Evolutionary conservation across 1,140 invertebrate genomes (phyloP).

Genomic region (Myzus persicae): DNA sequence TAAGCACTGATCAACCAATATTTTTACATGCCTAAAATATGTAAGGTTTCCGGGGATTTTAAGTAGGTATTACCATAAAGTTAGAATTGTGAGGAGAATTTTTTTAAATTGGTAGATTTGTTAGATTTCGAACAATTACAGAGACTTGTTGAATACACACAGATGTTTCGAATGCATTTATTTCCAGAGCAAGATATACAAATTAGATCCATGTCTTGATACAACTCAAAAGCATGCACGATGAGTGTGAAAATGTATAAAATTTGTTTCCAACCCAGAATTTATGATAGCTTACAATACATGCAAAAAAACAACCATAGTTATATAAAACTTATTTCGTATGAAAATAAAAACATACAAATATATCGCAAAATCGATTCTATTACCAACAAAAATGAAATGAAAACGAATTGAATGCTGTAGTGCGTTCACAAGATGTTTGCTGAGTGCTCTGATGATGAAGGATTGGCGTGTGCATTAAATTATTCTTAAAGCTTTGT

Average conservation of each 20-base stretch:
- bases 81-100: neutral
- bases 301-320: neutral
- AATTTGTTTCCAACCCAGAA: neutral
- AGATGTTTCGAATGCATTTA: neutral
- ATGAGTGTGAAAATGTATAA: neutral
- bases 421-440: neutral
- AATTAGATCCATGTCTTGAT: neutral
- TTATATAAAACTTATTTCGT: neutral
- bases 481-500: neutral
- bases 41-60: too few species aligned
- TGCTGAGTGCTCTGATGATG: neutral
- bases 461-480: neutral
- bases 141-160: neutral
- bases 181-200: neutral
- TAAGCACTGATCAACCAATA: too few species aligned
- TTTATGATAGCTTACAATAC: neutral
- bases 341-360: neutral
- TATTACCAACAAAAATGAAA: neutral
- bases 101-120: neutral
- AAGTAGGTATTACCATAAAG: neutral
- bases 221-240: neutral
- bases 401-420: neutral
- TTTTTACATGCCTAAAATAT: too few species aligned
- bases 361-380: neutral
- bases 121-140: neutral